Evolutionary conservation across 2,797 vertebrate species (phyloP).

Genomic region (Hyperoplus immaculatus): DNA sequence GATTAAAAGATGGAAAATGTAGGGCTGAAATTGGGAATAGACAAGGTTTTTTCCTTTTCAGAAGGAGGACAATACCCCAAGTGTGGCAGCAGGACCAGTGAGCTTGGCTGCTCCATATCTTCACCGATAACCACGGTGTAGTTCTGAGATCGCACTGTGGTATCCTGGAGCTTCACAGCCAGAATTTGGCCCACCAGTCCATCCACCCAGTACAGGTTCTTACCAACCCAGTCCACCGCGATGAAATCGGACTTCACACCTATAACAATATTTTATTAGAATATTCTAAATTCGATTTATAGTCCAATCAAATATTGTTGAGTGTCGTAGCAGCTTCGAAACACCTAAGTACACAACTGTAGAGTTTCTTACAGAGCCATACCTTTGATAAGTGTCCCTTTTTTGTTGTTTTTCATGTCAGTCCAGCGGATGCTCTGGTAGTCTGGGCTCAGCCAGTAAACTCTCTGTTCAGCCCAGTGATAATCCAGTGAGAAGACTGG

Average conservation of each 20-base stretch:
- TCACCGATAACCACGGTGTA: conserved; percentile 88
- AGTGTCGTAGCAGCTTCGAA: no score
- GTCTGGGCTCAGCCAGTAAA: conserved; percentile 92
- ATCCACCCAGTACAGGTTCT: conserved; percentile 95
- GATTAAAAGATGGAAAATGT: not conserved
- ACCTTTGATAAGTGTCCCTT: conserved; percentile 92
- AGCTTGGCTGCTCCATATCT: conserved; percentile 88
- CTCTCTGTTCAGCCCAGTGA: conserved; percentile 83
- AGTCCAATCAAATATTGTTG: not conserved
- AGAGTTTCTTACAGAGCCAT: not conserved
- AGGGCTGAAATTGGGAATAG: not conserved
- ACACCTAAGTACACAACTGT: not conserved
- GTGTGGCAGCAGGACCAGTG: conserved; percentile 89
- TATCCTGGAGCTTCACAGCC: conserved; percentile 82
- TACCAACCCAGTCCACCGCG: conserved; percentile 92
- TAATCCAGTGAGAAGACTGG: conserved; percentile 91
- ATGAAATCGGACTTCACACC: conserved; percentile 91
- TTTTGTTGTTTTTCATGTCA: conserved; percentile 75
- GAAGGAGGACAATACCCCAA: conserved; percentile 83
- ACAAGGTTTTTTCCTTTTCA: not conserved
- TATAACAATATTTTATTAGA: conserved; percentile 61
- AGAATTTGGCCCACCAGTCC: conserved; percentile 89
- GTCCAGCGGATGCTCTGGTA: conserved; percentile 93
- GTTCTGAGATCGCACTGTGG: conserved; percentile 80
- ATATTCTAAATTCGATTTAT: not conserved